These are phyloP conservation scores for Macrochelys suwanniensis DNA, from an alignment of 2,797 vertebrate genomes.

Conservation along the genomic window DNA sequence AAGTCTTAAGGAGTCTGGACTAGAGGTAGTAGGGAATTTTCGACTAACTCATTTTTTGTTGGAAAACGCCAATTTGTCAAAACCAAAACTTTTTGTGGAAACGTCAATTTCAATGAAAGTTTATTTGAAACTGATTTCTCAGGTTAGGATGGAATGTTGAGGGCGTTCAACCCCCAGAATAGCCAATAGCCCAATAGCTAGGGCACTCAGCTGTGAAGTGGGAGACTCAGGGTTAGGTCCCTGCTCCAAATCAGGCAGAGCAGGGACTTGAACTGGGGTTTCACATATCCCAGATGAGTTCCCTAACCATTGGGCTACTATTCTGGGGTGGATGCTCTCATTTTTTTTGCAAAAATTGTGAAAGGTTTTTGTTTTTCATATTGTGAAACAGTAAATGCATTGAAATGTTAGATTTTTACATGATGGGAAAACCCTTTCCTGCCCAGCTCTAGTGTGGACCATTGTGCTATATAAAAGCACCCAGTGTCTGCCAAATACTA, in stretches of 20 bases:
- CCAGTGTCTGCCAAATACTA: rapidly evolving
- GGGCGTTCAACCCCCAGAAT: neutral
- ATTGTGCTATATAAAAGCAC: neutral
- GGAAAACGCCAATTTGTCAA: neutral
- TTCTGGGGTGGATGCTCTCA: neutral
- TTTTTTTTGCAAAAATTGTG: neutral
- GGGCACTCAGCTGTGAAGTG: neutral
- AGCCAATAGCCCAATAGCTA: neutral
- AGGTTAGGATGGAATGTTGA: neutral
- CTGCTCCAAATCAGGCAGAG: neutral
- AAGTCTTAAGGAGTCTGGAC: neutral
- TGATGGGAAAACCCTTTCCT: neutral
- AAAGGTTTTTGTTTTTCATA: neutral
- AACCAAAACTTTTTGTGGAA: neutral
- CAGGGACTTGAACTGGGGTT: neutral
- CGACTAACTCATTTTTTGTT: neutral
- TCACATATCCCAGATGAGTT: neutral
- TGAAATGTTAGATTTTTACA: neutral
- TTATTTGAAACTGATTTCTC: neutral
- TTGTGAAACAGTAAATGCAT: neutral
- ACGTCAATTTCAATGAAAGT: neutral
- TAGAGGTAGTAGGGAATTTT: neutral
- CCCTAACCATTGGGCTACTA: neutral
- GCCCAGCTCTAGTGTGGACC: neutral
- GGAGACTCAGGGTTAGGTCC: neutral